These are phyloP conservation scores for Drosophila mojavensis DNA, from an alignment of 1,140 invertebrate genomes.

Conservation along the genomic window DNA sequence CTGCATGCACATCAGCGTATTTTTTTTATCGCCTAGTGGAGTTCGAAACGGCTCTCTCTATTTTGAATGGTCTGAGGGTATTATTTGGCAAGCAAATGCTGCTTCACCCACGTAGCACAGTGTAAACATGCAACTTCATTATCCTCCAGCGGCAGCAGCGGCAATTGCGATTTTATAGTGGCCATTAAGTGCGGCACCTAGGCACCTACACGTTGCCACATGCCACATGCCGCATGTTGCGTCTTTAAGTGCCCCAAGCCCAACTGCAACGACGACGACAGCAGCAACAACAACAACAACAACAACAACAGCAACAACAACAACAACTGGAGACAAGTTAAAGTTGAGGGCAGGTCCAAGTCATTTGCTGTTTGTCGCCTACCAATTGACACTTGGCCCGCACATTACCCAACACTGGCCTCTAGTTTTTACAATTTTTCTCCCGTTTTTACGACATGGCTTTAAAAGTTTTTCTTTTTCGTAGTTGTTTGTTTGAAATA, in stretches of 20 bases:
- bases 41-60: no score
- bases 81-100: constrained; percentile 1
- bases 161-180: constrained; percentile 58
- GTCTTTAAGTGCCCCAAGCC: constrained; percentile 16
- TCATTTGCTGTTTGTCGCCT: constrained; percentile 63
- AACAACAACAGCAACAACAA: constrained; percentile 14
- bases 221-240: constrained; percentile 14
- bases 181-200: constrained; percentile 73
- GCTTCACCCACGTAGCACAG: constrained; percentile 66
- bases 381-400: constrained; percentile 57
- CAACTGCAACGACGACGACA: constrained; percentile 17
- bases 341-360: constrained; percentile 26
- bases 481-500: background rate
- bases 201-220: constrained; percentile 58
- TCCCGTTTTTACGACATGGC: constrained; percentile 22
- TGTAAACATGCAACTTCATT: constrained; percentile 81
- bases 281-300: constrained; percentile 9
- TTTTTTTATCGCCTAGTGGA: no score
- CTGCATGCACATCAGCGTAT: no score
- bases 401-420: constrained; percentile 40
- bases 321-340: constrained; percentile 15
- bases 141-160: constrained; percentile 54
- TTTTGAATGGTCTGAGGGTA: no score
- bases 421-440: background rate
- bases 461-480: constrained; percentile 26